Percentiles rank a stretch among this genome's conserved stretches.
These are phyloP conservation scores for Cylas formicarius DNA, from an alignment of 1,140 invertebrate species.

Conservation along the genomic window DNA sequence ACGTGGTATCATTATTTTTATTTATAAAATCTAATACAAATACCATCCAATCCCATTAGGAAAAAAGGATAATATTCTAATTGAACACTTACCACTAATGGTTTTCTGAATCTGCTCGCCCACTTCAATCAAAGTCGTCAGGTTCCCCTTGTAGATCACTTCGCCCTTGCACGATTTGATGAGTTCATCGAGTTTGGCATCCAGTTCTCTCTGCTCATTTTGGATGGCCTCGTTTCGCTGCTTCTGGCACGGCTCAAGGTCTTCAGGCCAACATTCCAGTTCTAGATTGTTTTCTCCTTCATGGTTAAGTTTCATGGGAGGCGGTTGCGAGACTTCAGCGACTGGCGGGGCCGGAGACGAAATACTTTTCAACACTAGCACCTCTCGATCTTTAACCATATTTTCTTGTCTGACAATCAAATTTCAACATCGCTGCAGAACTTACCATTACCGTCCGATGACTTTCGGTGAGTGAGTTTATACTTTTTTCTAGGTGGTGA, in stretches of 20 bases:
- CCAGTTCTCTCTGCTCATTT: constrained; percentile 24
- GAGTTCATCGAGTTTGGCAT: constrained; percentile 24
- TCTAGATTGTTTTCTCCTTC: constrained; percentile 29
- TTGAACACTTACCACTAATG: constrained; percentile 19
- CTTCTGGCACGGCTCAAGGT: constrained; percentile 27
- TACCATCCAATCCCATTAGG: neutral
- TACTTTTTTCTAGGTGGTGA: constrained; percentile 37
- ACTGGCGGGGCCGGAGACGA: too few relatives aligned
- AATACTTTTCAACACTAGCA: constrained; percentile 34
- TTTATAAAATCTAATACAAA: constrained; percentile 4
- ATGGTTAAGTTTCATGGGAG: constrained; percentile 22
- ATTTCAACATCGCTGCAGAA: constrained; percentile 8
- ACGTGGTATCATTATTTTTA: neutral
- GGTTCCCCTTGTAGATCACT: constrained; percentile 28
- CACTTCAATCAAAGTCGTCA: constrained; percentile 26
- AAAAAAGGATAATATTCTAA: neutral
- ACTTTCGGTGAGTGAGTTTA: constrained; percentile 35
- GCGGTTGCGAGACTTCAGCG: too few relatives aligned
- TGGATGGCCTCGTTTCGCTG: constrained; percentile 17
- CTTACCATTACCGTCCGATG: constrained; percentile 35
- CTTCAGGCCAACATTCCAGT: constrained; percentile 32
- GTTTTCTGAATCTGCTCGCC: constrained; percentile 26
- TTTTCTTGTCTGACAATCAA: too few relatives aligned
- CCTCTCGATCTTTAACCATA: constrained; percentile 32
- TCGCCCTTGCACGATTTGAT: constrained; percentile 21